These are phyloP conservation scores for Sebastes hubbsi DNA, from an alignment of 2,797 vertebrate genomes.

Conservation along the genomic window DNA sequence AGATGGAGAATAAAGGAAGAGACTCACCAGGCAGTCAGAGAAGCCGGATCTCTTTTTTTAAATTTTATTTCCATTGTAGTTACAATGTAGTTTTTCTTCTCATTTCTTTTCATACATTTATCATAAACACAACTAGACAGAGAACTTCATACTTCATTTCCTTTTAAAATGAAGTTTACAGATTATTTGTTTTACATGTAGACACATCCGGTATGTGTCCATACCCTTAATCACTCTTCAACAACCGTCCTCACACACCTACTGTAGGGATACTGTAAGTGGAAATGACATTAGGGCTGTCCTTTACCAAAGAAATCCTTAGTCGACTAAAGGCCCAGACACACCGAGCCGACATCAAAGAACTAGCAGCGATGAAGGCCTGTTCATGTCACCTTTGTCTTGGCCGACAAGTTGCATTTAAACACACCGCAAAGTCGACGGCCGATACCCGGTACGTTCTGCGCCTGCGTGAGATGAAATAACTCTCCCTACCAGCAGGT, in stretches of 20 bases:
- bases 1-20: constrained; percentile 40
- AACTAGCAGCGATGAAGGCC: too few relatives aligned
- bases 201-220: neutral
- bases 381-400: too few relatives aligned
- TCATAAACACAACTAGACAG: neutral
- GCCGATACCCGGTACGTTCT: too few relatives aligned
- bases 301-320: too few relatives aligned
- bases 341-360: too few relatives aligned
- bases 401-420: too few relatives aligned
- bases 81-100: neutral
- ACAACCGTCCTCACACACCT: neutral
- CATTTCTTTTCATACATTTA: neutral
- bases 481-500: too few relatives aligned
- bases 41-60: neutral
- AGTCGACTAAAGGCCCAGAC: too few relatives aligned
- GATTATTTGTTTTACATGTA: neutral
- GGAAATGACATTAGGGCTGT: neutral
- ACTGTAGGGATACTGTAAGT: too few relatives aligned
- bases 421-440: too few relatives aligned
- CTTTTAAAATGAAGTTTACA: neutral
- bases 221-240: neutral
- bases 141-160: neutral
- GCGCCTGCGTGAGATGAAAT: too few relatives aligned
- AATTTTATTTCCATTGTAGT: neutral
- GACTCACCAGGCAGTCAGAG: constrained; percentile 42